A percentile compares a stretch with the other conserved stretches of the same genome.
Conservation (phyloP, 2,797 vertebrate species). For the Natrix natrix region DNA sequence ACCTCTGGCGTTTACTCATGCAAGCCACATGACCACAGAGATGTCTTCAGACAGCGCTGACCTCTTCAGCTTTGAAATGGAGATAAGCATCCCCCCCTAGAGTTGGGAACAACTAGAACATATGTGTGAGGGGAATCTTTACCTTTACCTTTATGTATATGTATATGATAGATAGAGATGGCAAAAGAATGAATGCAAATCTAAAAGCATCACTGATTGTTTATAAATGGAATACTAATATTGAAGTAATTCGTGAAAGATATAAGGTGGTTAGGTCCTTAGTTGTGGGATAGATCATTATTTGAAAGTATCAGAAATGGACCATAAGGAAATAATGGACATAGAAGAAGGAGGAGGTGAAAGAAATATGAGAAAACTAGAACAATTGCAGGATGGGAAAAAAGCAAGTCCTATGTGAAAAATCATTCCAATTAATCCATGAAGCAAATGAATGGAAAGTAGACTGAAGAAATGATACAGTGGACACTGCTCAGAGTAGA, state of each 20-base stretch:
- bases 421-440: not conserved
- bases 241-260: not conserved
- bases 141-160: no score
- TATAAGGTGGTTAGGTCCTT: not conserved
- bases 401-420: not conserved
- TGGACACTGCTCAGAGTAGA: not conserved
- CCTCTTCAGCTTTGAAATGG: no score
- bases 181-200: not conserved
- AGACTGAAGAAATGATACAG: not conserved
- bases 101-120: no score
- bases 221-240: no score
- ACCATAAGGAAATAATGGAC: not conserved
- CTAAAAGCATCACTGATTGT: not conserved
- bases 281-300: not conserved
- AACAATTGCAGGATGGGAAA: not conserved
- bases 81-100: no score
- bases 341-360: not conserved
- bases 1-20: no score
- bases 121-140: no score
- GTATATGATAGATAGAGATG: no score
- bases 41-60: no score
- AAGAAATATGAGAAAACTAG: not conserved
- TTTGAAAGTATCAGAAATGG: not conserved
- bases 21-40: no score
- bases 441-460: not conserved